Evolutionary conservation across 2,113 vertebrate genomes (phyloP).

Genomic region (Phoxinus phoxinus): DNA sequence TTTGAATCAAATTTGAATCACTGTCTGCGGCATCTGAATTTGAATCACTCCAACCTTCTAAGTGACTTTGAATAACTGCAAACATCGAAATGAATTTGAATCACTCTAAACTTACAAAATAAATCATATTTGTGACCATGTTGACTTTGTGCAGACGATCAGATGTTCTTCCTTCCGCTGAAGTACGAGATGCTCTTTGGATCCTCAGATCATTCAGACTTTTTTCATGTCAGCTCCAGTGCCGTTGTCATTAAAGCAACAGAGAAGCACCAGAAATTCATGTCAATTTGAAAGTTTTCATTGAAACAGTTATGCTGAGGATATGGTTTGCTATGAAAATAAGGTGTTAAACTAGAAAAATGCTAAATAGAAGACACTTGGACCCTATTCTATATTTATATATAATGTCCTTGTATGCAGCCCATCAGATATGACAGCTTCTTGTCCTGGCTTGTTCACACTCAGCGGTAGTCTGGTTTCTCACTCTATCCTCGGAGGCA

Average conservation of each 20-base stretch:
- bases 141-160: neutral
- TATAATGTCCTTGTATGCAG: neutral
- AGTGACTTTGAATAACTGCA: neutral
- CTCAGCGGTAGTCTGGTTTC: neutral
- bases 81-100: neutral
- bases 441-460: slow-evolving; percentile 34
- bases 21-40: neutral
- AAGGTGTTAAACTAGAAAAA: neutral
- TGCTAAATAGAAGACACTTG: neutral
- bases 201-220: neutral
- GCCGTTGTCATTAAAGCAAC: neutral
- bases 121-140: neutral
- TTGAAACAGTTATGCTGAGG: neutral
- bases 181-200: neutral
- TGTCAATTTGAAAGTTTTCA: neutral
- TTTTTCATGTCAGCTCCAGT: neutral
- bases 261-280: neutral
- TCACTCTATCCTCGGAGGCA: slow-evolving; percentile 26
- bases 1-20: neutral
- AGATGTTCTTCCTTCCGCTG: neutral
- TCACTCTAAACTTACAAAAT: neutral
- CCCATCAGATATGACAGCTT: neutral
- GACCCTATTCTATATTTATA: slow-evolving; percentile 1
- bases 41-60: neutral
- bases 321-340: neutral